Conservation (phyloP, 2,113 vertebrate species). For the Chloroceryle aenea region DNA sequence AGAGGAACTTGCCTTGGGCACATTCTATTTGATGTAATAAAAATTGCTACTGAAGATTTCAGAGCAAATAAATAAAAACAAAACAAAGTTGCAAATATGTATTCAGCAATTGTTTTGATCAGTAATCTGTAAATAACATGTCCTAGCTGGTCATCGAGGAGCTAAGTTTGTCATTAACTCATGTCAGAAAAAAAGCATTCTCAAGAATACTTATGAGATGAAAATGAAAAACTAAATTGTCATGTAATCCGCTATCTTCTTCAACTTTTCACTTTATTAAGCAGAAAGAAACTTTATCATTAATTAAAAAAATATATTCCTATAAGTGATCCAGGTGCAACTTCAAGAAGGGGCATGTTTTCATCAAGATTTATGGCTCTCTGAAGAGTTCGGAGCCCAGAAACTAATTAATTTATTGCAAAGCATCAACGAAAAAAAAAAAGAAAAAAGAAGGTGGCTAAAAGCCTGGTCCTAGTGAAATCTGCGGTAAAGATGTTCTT, state of each 20-base stretch:
- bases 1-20: neutral
- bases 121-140: neutral
- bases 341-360: slow-evolving; percentile 41
- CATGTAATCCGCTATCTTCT: neutral
- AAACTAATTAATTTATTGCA: slow-evolving; percentile 23
- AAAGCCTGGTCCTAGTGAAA: neutral
- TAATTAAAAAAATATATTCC: neutral
- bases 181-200: neutral
- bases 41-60: neutral
- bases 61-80: neutral
- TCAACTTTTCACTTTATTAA: slow-evolving; percentile 9
- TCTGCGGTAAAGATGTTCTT: neutral
- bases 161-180: neutral
- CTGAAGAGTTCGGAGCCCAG: neutral
- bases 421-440: neutral
- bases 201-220: neutral
- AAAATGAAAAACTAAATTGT: neutral
- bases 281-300: neutral
- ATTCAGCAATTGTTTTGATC: neutral
- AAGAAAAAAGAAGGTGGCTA: neutral
- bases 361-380: slow-evolving; percentile 38
- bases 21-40: neutral
- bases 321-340: slow-evolving; percentile 34
- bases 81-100: neutral
- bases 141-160: neutral